These are phyloP conservation scores for Mirza zaza DNA, from an alignment of 2,113 vertebrate species.

Conservation along the genomic window DNA sequence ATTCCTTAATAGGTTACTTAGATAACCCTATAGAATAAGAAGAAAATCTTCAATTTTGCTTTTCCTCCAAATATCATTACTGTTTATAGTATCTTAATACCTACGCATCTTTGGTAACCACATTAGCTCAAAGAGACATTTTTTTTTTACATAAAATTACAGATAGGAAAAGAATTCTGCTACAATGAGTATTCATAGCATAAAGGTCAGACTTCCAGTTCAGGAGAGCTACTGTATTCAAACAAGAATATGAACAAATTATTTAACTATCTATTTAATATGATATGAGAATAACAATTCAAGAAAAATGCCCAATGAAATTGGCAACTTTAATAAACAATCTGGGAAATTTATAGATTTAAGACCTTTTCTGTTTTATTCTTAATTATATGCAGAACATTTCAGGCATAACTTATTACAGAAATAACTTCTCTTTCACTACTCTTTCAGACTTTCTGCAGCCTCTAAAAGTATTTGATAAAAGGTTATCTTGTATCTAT, in stretches of 20 bases:
- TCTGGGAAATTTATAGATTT: background rate
- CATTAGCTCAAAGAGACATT: background rate
- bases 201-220: background rate
- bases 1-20: background rate
- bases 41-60: background rate
- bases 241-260: background rate
- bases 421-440: background rate
- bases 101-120: background rate
- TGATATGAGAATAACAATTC: background rate
- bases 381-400: background rate
- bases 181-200: background rate
- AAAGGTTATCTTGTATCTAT: constrained; percentile 47
- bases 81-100: background rate
- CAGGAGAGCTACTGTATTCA: background rate
- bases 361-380: background rate
- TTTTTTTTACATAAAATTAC: background rate
- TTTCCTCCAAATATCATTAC: background rate
- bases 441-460: background rate
- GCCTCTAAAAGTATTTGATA: constrained; percentile 49
- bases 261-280: background rate
- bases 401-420: background rate
- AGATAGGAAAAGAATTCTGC: background rate
- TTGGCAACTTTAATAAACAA: background rate
- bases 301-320: background rate
- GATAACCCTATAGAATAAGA: background rate